Conservation (phyloP, 2,888 invertebrate genomes). For the Caenorhabditis panamensis region DNA sequence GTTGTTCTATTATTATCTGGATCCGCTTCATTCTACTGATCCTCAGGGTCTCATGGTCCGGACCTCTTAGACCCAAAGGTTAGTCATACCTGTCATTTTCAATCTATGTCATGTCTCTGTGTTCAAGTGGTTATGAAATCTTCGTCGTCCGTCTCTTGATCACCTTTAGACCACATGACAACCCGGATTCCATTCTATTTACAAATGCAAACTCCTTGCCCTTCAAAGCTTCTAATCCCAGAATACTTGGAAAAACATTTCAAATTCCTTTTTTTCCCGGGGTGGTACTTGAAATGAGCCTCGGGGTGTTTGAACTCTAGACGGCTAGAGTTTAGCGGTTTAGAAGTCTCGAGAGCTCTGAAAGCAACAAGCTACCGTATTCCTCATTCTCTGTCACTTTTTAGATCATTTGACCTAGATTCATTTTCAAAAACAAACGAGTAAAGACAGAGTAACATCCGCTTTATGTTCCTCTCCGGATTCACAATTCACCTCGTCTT, state of each 20-base stretch:
- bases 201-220: background rate
- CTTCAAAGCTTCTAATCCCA: background rate
- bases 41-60: no score
- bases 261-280: slow-evolving; percentile 2
- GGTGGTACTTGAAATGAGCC: slow-evolving; percentile 15
- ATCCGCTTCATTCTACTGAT: no score
- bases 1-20: slow-evolving; percentile 3
- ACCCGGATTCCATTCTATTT: background rate
- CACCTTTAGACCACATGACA: no score
- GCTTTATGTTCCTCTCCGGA: no score
- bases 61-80: background rate
- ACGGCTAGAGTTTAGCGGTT: no score
- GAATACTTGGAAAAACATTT: background rate
- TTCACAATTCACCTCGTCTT: slow-evolving; percentile 12
- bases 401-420: no score
- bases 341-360: no score
- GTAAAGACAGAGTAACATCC: no score
- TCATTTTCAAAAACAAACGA: no score
- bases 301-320: background rate
- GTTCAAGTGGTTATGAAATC: background rate
- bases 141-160: slow-evolving; percentile 12
- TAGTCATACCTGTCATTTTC: slow-evolving; percentile 30
- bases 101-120: slow-evolving; percentile 17
- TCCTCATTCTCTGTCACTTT: no score
- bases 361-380: no score